Base-by-base conservation (phyloP, 2,888 invertebrate species). In the Limenitis arthemis region DNA sequence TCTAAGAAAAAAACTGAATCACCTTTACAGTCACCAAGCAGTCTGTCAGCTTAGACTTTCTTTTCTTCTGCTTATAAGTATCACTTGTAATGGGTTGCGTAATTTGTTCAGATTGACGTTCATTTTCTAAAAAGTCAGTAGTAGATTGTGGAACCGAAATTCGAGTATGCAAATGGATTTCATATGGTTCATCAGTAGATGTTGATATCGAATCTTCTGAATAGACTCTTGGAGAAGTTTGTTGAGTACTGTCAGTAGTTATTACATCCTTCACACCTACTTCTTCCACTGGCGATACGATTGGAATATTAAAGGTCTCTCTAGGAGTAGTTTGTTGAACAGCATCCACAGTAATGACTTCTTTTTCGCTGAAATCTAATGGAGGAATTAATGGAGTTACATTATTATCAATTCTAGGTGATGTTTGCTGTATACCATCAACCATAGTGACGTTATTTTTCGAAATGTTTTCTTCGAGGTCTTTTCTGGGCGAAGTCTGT, bases 221-320 rank as follows among this genome's bases (percentile, higher is more conserved):
- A 34, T 80, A 75, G 11, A 86, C 72, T 58, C 89, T 86, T 4
- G 92, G 90, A 30, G 89, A 88, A 9, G 91, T 91, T 75, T 90
- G 80, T 68, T 77, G 62, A 46, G 66, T 60, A 32, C 55, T 55
- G 69, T 84, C 66, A 9, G 55, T 51, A 39, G 61, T 60, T 20
- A 51, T 44, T 30, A 60, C 34, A 30, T 53, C 31, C 49, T 52
- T 54, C 42, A 56, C 56, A 32, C 40, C n/a, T 41, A 31, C 8
- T 29, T 39, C 49, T 34, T 44, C 33, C 51, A 44, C 47, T 9
- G 49, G 11, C 12, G 29, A 36, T 44, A 38, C 33, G 8, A 51
- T 20, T 34, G 43, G 43, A 20, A 39, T 34, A 55, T 59, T 48
- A 20, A 43, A 9, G 40, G 58, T 42, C 30, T 55, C 53, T 47